A percentile compares a stretch with the other conserved stretches of the same genome.
phyloP scores from a whole-genome alignment of 2,113 vertebrate genomes.

The Hippoglossus stenolepis region DNA sequence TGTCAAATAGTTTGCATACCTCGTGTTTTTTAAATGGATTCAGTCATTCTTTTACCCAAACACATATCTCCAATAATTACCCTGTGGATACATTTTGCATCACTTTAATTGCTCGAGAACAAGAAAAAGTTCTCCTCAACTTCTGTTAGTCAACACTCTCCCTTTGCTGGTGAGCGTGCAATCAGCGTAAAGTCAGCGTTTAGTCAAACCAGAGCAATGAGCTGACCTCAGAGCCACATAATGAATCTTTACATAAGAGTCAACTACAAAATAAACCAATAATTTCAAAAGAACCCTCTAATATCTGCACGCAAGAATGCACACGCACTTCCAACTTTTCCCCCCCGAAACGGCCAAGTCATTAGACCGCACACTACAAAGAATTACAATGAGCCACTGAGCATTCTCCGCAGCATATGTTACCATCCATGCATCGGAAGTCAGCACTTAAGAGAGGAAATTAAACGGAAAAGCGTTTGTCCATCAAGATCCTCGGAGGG shows the following conservation, averaged over 20 bases:
- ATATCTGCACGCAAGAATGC: slow-evolving; percentile 12
- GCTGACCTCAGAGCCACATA: neutral
- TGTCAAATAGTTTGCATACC: neutral
- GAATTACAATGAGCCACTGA: slow-evolving; percentile 49
- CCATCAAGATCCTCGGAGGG: slow-evolving; percentile 43
- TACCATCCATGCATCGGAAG: slow-evolving; percentile 39
- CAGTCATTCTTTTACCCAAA: neutral
- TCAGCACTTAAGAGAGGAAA: slow-evolving; percentile 31
- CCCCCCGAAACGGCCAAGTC: slow-evolving; percentile 12
- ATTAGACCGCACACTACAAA: slow-evolving; percentile 43
- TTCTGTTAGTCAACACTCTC: slow-evolving; percentile 20
- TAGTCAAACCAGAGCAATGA: slow-evolving; percentile 6
- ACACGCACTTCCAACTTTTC: slow-evolving; percentile 38
- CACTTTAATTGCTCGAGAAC: neutral
- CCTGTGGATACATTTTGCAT: neutral
- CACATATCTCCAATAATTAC: neutral
- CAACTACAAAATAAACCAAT: neutral
- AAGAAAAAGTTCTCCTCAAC: slow-evolving; percentile 24
- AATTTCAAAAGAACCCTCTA: neutral
- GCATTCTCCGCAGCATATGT: slow-evolving; percentile 29
- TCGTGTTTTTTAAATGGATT: slow-evolving; percentile 3
- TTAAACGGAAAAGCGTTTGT: slow-evolving; percentile 29
- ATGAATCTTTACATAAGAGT: neutral
- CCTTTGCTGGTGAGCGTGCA: slow-evolving; percentile 36
- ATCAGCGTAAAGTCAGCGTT: slow-evolving; percentile 10